phyloP scores from a whole-genome alignment of 2,113 vertebrate species.

The Morone chrysops region DNA sequence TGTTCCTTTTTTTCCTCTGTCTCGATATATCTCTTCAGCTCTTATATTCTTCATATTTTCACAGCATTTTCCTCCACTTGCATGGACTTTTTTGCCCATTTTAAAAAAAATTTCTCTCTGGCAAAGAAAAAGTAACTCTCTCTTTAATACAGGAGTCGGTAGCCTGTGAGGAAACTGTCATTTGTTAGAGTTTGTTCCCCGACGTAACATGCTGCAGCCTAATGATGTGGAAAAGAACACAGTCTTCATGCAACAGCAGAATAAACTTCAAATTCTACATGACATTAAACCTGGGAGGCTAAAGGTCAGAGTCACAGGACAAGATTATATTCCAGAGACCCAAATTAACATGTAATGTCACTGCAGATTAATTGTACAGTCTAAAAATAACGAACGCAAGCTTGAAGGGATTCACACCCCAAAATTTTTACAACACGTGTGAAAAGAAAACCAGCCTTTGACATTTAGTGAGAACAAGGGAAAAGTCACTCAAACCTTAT shows the following conservation, averaged over 20 bases:
- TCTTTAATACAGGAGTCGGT: constrained; percentile 37
- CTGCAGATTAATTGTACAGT: not conserved
- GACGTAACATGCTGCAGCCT: constrained; percentile 15
- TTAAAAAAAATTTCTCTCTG: constrained; percentile 4
- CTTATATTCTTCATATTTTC: constrained; percentile 19
- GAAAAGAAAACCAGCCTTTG: not conserved
- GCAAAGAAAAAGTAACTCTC: constrained; percentile 36
- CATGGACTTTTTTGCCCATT: constrained; percentile 8
- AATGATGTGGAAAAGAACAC: constrained; percentile 7
- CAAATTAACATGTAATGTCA: not conserved
- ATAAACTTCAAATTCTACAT: not conserved
- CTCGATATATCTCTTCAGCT: constrained; percentile 39
- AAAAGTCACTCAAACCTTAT: not conserved
- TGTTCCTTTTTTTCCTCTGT: not conserved
- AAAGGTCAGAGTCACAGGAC: not conserved
- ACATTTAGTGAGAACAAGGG: not conserved
- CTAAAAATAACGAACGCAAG: not conserved
- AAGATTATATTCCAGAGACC: not conserved
- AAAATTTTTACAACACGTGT: not conserved
- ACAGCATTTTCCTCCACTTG: constrained; percentile 16
- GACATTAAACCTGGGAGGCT: not conserved
- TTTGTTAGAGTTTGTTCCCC: constrained; percentile 26
- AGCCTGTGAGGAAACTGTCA: constrained; percentile 28
- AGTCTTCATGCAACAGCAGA: not conserved
- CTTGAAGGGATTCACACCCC: not conserved